These are phyloP conservation scores for Phrynocephalus guinanensis DNA, from an alignment of 2,797 vertebrate genomes.

Conservation along the genomic window DNA sequence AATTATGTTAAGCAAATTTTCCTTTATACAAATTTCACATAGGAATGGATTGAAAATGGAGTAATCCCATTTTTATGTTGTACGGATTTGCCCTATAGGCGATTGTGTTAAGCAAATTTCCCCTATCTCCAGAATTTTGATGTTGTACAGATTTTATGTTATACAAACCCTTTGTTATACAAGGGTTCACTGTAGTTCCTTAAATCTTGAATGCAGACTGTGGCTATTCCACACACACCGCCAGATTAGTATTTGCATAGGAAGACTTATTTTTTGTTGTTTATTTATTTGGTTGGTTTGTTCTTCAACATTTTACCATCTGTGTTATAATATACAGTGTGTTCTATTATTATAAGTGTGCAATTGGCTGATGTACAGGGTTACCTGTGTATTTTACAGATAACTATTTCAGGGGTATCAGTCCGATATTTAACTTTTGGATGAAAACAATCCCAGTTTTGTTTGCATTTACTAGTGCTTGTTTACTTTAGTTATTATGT, in stretches of 20 bases:
- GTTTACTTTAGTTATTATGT: constrained; percentile 44
- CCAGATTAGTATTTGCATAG: background rate
- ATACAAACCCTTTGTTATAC: no score
- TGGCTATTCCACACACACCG: background rate
- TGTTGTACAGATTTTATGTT: no score
- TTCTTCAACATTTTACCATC: background rate
- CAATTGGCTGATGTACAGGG: background rate
- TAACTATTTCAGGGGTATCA: constrained; percentile 40
- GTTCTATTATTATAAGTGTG: background rate
- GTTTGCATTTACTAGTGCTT: constrained; percentile 44
- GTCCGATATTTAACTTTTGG: constrained; percentile 29
- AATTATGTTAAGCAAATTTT: no score
- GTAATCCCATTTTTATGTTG: no score
- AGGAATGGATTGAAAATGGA: no score
- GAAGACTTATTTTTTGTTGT: background rate
- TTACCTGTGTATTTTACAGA: background rate
- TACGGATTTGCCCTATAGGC: no score
- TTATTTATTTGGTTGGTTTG: background rate
- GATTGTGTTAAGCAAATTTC: no score
- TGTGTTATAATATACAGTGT: background rate
- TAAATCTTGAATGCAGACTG: background rate
- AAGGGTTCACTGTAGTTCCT: no score
- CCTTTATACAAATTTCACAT: no score
- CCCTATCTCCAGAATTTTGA: no score
- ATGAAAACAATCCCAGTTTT: constrained; percentile 55